These are phyloP conservation scores for Agrilus mali DNA, from an alignment of 2,888 invertebrate species.

Conservation along the genomic window DNA sequence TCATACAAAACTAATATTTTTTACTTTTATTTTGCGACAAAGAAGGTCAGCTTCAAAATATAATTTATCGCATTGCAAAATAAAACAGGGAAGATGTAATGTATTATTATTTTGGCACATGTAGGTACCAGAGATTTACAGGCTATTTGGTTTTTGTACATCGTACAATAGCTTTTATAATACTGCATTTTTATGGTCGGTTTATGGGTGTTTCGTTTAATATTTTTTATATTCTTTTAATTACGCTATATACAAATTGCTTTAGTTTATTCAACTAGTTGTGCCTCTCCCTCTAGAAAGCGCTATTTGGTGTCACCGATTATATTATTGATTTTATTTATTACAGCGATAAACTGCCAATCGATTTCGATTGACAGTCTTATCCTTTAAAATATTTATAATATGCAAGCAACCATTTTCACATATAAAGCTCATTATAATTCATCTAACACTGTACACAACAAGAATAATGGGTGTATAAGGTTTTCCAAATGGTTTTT, in stretches of 20 bases:
- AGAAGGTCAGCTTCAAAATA: no score
- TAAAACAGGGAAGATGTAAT: no score
- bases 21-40: no score
- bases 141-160: no score
- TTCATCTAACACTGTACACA: constrained; percentile 31
- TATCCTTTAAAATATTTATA: constrained; percentile 24
- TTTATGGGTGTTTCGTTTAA: constrained; percentile 6
- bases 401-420: constrained; percentile 33
- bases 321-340: constrained; percentile 17
- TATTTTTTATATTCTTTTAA: no score
- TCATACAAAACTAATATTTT: no score
- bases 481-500: constrained; percentile 29
- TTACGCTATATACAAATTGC: constrained; percentile 6
- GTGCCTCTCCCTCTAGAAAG: constrained; percentile 33
- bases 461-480: constrained; percentile 23
- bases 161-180: constrained; percentile 11
- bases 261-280: constrained; percentile 2
- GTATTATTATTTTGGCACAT: no score
- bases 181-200: constrained; percentile 27
- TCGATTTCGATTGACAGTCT: background rate
- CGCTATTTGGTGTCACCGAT: constrained; percentile 31
- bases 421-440: constrained; percentile 19
- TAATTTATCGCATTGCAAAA: no score
- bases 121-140: no score
- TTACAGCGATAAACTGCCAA: background rate